These are phyloP conservation scores for Amiota communis DNA, from an alignment of 2,888 invertebrate species.

Conservation along the genomic window DNA sequence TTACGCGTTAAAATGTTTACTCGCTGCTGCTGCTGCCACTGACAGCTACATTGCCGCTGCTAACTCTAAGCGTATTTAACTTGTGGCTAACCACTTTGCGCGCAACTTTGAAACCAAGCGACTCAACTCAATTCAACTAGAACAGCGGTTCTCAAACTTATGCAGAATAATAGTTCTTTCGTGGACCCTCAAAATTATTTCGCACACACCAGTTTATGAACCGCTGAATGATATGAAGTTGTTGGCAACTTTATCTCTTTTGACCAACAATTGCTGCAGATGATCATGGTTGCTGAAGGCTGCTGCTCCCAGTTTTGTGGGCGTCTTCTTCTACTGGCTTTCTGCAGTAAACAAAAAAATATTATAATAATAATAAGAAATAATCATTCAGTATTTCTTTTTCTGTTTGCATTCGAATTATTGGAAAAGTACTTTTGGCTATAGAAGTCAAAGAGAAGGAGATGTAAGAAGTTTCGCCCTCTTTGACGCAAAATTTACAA, in stretches of 20 bases:
- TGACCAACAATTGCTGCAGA: neutral
- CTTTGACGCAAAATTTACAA: too few relatives aligned
- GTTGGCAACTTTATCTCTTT: conserved; percentile 23
- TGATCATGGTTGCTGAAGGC: neutral
- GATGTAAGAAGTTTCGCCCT: too few relatives aligned
- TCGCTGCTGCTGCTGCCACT: conserved; percentile 36
- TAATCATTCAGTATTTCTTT: conserved; percentile 54
- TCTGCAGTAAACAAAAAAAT: neutral
- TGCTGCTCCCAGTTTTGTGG: neutral
- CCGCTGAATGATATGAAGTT: neutral
- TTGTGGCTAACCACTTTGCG: conserved; percentile 40
- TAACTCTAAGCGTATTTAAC: conserved; percentile 38
- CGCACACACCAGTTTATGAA: neutral
- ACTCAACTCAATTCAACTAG: too few relatives aligned
- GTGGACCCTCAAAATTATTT: neutral
- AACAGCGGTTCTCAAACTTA: too few relatives aligned
- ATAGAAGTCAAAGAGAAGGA: neutral
- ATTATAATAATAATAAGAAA: conserved; percentile 40
- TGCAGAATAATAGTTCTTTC: too few relatives aligned
- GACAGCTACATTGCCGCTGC: conserved; percentile 29
- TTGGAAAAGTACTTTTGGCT: conserved; percentile 54
- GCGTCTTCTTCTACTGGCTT: neutral
- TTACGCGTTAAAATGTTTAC: conserved; percentile 56
- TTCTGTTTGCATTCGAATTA: conserved; percentile 63
- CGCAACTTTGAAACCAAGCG: conserved; percentile 23